Conservation (phyloP, 1,140 invertebrate genomes). For the Platyscapa corneri region DNA sequence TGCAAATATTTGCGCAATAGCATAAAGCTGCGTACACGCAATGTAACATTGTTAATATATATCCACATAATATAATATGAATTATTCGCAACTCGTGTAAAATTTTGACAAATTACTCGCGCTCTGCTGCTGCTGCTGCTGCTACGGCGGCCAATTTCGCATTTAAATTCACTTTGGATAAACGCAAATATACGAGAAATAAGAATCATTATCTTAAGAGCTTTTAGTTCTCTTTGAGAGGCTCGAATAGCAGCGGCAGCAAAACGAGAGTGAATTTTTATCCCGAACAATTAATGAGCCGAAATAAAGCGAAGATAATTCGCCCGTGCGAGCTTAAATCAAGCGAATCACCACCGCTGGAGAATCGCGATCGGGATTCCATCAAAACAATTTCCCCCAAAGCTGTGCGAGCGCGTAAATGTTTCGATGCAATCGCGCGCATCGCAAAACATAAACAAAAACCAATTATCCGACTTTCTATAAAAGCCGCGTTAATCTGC, state of each 20-base stretch:
- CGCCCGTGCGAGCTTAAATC: background rate
- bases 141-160: too few species aligned
- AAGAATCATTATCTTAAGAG: background rate
- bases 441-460: constrained; percentile 28
- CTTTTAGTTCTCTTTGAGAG: background rate
- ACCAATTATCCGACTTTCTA: constrained; percentile 13
- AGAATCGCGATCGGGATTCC: background rate
- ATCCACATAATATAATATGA: too few species aligned
- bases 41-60: too few species aligned
- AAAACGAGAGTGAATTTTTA: background rate
- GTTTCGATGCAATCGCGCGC: constrained; percentile 8
- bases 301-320: background rate
- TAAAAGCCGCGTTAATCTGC: constrained; percentile 31
- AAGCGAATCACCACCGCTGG: too few species aligned
- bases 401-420: background rate
- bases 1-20: too few species aligned
- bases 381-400: constrained; percentile 5
- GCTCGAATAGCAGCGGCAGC: background rate
- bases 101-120: too few species aligned
- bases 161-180: too few species aligned
- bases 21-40: too few species aligned
- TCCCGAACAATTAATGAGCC: background rate
- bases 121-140: too few species aligned
- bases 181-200: background rate
- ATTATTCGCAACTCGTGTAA: too few species aligned